phyloP scores from a whole-genome alignment of 2,797 vertebrate species.

The Coilia nasus region DNA sequence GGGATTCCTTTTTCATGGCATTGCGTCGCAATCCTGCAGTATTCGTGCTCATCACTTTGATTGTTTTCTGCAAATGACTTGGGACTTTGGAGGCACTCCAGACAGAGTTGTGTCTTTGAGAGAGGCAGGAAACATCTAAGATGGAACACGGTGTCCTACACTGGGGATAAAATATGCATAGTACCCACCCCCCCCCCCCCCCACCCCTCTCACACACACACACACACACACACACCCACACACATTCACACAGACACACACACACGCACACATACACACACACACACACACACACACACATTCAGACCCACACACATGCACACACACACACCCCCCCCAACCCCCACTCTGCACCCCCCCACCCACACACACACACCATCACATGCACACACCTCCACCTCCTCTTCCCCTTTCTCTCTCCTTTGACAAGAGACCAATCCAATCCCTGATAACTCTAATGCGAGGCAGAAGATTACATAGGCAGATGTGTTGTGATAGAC shows the following conservation, averaged over 20 bases:
- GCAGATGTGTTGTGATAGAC: slow-evolving; percentile 45
- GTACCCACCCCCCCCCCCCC: slow-evolving; percentile 34
- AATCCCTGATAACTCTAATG: slow-evolving; percentile 44
- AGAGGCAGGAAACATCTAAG: slow-evolving; percentile 47
- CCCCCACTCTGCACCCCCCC: too few species aligned
- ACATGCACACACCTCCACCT: not conserved
- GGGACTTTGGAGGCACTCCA: slow-evolving; percentile 48
- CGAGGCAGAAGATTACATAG: slow-evolving; percentile 47
- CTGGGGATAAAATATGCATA: slow-evolving; percentile 56
- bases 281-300: too few species aligned
- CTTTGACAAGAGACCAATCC: slow-evolving; percentile 43
- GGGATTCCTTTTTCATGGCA: slow-evolving; percentile 33
- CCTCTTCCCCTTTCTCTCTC: not conserved
- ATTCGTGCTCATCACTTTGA: slow-evolving; percentile 59
- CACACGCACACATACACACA: not conserved
- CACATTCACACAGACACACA: too few species aligned
- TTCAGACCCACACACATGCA: too few species aligned
- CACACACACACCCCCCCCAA: too few species aligned
- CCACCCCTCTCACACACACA: too few species aligned
- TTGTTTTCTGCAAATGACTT: slow-evolving; percentile 54
- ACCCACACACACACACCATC: not conserved
- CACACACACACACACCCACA: too few species aligned
- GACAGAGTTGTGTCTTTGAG: slow-evolving; percentile 20
- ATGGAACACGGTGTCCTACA: slow-evolving; percentile 34
- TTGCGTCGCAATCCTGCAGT: slow-evolving; percentile 35